Conservation (phyloP, 2,797 vertebrate genomes). For the Mareca penelope region DNA sequence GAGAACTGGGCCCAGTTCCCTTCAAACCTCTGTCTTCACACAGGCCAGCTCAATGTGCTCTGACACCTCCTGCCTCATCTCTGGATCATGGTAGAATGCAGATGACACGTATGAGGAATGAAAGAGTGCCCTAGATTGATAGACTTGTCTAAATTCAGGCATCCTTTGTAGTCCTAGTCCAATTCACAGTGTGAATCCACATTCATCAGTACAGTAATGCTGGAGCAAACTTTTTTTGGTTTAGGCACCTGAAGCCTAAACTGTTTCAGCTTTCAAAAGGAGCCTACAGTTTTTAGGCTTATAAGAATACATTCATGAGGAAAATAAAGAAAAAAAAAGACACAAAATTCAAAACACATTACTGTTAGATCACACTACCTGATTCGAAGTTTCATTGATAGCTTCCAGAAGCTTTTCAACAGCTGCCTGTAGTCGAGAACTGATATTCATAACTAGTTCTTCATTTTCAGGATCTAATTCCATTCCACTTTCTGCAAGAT, state of each 20-base stretch:
- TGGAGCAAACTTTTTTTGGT: background rate
- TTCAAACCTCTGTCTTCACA: background rate
- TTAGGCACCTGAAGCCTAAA: background rate
- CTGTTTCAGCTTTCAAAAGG: background rate
- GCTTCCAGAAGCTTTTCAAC: slow-evolving; percentile 92
- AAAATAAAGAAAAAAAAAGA: background rate
- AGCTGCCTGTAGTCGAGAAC: slow-evolving; percentile 87
- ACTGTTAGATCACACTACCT: slow-evolving; percentile 80
- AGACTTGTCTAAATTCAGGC: background rate
- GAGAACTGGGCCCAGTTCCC: background rate
- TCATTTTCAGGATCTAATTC: slow-evolving; percentile 87
- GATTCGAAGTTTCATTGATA: slow-evolving; percentile 87
- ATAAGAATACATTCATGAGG: background rate
- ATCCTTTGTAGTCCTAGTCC: background rate
- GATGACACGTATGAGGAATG: background rate
- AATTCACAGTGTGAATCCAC: background rate
- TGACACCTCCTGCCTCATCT: slow-evolving; percentile 11
- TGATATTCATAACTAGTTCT: slow-evolving; percentile 85
- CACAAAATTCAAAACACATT: background rate
- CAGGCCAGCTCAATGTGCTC: background rate
- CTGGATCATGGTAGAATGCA: background rate
- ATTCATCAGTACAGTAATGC: background rate
- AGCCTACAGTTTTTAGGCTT: background rate
- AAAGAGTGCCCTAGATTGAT: background rate
- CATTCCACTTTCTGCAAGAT: slow-evolving; percentile 77